Conservation (phyloP, 2,888 invertebrate species). For the Eupithecia tripunctaria region DNA sequence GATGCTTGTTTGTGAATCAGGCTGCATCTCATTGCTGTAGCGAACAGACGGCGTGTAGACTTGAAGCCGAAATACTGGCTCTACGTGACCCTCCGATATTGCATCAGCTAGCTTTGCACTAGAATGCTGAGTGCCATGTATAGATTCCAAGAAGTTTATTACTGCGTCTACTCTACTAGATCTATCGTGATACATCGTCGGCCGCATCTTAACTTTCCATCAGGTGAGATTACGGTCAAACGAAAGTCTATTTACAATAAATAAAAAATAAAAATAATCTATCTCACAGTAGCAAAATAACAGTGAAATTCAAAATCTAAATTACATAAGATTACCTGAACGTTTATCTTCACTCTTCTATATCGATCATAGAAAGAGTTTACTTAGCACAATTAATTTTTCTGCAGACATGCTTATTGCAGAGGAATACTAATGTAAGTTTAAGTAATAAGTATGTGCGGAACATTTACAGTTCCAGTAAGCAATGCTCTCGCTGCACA, state of each 20-base stretch:
- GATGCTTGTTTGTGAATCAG: slow-evolving; percentile 41
- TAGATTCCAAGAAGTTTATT: slow-evolving; percentile 8
- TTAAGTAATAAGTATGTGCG: background rate
- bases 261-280: no score
- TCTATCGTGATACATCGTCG: no score
- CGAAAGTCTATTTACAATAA: no score
- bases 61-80: slow-evolving; percentile 62
- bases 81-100: slow-evolving; percentile 68
- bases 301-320: background rate
- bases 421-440: background rate
- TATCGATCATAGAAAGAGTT: background rate
- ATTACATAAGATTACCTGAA: background rate
- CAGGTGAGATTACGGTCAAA: no score
- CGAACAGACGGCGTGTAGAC: slow-evolving; percentile 46
- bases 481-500: slow-evolving; percentile 27
- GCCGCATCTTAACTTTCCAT: no score
- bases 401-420: background rate
- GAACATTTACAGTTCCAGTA: background rate
- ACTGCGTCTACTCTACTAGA: background rate
- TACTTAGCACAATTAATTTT: background rate
- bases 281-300: background rate
- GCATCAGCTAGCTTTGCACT: slow-evolving; percentile 54
- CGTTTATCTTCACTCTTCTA: background rate
- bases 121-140: slow-evolving; percentile 16
- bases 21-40: slow-evolving; percentile 47